These are phyloP conservation scores for Tiliacea aurago DNA, from an alignment of 2,888 invertebrate genomes.

Conservation along the genomic window DNA sequence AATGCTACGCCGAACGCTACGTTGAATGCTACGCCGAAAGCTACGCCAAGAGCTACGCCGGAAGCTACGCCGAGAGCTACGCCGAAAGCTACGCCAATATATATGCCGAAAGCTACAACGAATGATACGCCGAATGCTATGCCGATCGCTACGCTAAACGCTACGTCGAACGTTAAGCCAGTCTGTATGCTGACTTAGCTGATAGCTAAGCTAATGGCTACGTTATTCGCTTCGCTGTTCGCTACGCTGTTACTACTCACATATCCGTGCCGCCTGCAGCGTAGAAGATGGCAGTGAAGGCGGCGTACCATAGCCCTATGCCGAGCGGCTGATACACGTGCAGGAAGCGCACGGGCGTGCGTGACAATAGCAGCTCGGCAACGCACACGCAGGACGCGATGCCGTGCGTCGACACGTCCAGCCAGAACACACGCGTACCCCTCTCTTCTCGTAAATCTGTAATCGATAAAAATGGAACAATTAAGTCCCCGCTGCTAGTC, in stretches of 20 bases:
- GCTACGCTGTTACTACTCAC: constrained; percentile 77
- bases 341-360: constrained; percentile 90
- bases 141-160: not conserved
- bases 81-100: no score
- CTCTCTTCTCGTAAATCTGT: constrained; percentile 45
- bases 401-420: constrained; percentile 87
- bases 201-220: not conserved
- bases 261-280: constrained; percentile 94
- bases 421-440: constrained; percentile 71
- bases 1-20: not conserved
- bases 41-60: not conserved
- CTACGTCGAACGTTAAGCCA: not conserved
- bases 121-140: not conserved
- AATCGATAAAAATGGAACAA: not conserved
- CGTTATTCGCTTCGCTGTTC: not conserved
- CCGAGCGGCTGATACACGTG: constrained; percentile 92
- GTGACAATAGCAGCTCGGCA: constrained; percentile 92
- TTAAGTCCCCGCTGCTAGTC: not conserved
- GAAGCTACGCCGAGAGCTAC: not conserved
- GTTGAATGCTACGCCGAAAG: not conserved
- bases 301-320: constrained; percentile 92
- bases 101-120: no score
- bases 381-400: constrained; percentile 94
- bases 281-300: constrained; percentile 93
- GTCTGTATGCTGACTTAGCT: not conserved